Percentiles rank a stretch among this genome's conserved stretches.
These are phyloP conservation scores for Misgurnus anguillicaudatus DNA, from an alignment of 2,113 vertebrate species.

Conservation along the genomic window DNA sequence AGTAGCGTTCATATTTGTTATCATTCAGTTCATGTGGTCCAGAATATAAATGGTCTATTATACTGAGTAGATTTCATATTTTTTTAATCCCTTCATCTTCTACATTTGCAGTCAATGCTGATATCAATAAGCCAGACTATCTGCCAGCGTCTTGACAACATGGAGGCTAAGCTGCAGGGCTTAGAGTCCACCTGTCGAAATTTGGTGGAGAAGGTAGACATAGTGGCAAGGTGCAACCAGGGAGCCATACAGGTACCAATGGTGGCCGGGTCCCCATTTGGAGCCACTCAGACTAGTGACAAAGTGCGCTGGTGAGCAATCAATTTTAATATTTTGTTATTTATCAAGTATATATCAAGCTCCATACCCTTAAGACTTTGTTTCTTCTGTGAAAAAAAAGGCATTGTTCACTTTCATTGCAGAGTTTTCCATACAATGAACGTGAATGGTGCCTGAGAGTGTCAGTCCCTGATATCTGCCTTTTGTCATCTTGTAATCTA, in stretches of 20 bases:
- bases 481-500: no score
- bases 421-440: no score
- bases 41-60: not conserved
- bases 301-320: slow-evolving; percentile 93
- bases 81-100: slow-evolving; percentile 25
- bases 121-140: slow-evolving; percentile 91
- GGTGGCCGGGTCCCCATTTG: slow-evolving; percentile 96
- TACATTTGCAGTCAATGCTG: slow-evolving; percentile 80
- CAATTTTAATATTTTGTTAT: not conserved
- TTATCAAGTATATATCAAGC: not conserved
- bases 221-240: slow-evolving; percentile 86
- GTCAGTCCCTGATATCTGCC: no score
- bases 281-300: slow-evolving; percentile 97
- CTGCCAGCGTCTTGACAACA: slow-evolving; percentile 91
- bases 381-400: no score
- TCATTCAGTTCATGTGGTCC: not conserved
- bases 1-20: slow-evolving; percentile 66
- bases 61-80: not conserved
- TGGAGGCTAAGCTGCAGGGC: slow-evolving; percentile 91
- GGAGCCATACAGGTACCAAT: slow-evolving; percentile 96
- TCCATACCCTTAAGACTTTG: no score
- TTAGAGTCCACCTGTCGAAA: slow-evolving; percentile 92
- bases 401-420: no score
- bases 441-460: no score
- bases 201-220: slow-evolving; percentile 90